Evolutionary conservation across 1,140 invertebrate species (phyloP).

Genomic region (Nebria ingens): DNA sequence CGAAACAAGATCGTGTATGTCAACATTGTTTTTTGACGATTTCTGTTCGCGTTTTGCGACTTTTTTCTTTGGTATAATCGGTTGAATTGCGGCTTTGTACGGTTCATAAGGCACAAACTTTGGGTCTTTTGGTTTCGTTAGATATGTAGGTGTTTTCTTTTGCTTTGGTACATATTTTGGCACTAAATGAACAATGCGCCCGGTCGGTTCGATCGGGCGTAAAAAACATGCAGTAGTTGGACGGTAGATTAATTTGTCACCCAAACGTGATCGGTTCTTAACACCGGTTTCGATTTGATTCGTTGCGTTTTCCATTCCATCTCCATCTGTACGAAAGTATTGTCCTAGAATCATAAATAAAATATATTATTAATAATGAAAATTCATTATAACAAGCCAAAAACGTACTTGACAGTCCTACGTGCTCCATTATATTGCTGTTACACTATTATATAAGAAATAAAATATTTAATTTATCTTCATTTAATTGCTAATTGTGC

Average conservation of each 20-base stretch:
- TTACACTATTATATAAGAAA: too few relatives aligned
- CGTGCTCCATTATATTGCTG: too few relatives aligned
- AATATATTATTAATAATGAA: too few relatives aligned
- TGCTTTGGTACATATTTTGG: constrained; percentile 29
- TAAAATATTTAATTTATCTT: too few relatives aligned
- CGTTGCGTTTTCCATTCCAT: constrained; percentile 30
- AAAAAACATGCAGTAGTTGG: constrained; percentile 23
- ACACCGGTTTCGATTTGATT: constrained; percentile 15
- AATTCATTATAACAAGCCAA: too few relatives aligned
- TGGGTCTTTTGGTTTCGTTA: constrained; percentile 54
- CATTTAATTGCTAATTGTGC: too few relatives aligned
- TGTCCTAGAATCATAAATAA: too few relatives aligned
- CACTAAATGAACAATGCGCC: constrained; percentile 23
- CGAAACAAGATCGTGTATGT: constrained; percentile 53
- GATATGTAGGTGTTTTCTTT: constrained; percentile 24
- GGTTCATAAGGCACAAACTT: constrained; percentile 85
- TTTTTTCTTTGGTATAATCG: constrained; percentile 49
- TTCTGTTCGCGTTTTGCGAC: constrained; percentile 26
- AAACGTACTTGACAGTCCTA: too few relatives aligned
- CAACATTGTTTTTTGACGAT: constrained; percentile 48
- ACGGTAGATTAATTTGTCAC: constrained; percentile 16
- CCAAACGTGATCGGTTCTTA: background rate
- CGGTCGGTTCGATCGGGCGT: constrained; percentile 25
- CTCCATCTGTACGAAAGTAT: constrained; percentile 16
- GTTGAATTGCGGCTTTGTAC: constrained; percentile 74